A percentile compares a stretch with the other conserved stretches of the same genome.
Evolutionary conservation across 1,140 invertebrate genomes (phyloP).

Genomic region (Drosophila triauraria): DNA sequence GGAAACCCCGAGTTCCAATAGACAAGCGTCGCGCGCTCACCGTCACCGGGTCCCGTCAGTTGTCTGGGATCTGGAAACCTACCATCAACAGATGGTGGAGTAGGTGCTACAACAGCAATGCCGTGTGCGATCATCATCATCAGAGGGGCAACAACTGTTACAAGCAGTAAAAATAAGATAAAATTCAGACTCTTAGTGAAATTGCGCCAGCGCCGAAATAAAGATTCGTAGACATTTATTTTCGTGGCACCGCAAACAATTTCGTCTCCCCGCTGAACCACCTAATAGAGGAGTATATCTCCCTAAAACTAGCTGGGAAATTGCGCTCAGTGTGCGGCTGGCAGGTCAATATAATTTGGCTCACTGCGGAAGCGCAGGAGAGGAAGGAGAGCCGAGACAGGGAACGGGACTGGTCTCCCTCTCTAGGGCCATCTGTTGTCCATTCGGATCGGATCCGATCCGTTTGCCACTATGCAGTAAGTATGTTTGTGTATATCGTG

Average conservation of each 20-base stretch:
- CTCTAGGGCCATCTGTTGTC: conserved; percentile 65
- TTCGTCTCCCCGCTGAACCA: background rate
- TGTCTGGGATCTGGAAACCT: conserved; percentile 42
- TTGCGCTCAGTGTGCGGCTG: conserved; percentile 51
- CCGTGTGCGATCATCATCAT: conserved; percentile 15
- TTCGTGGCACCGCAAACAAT: conserved; percentile 44
- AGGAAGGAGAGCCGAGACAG: conserved; percentile 1
- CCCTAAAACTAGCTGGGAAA: background rate
- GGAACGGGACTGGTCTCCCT: conserved; percentile 38
- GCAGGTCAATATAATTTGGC: conserved; percentile 76
- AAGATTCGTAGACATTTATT: conserved; percentile 55
- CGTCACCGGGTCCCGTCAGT: conserved; percentile 53
- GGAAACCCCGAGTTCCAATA: conserved; percentile 21
- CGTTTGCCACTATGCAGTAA: background rate
- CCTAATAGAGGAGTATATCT: background rate
- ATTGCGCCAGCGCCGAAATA: conserved; percentile 66
- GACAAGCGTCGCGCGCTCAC: conserved; percentile 42
- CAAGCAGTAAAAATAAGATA: conserved; percentile 76
- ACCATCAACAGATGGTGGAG: conserved; percentile 76
- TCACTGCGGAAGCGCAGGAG: conserved; percentile 59
- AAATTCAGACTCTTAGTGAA: conserved; percentile 62
- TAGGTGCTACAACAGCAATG: conserved; percentile 45
- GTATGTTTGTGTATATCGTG: conserved; percentile 46
- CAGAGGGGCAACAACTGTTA: conserved; percentile 73
- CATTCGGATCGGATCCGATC: conserved; percentile 16